Base-by-base conservation (phyloP, 2,888 invertebrate genomes). In the Tenthredo distinguenda region DNA sequence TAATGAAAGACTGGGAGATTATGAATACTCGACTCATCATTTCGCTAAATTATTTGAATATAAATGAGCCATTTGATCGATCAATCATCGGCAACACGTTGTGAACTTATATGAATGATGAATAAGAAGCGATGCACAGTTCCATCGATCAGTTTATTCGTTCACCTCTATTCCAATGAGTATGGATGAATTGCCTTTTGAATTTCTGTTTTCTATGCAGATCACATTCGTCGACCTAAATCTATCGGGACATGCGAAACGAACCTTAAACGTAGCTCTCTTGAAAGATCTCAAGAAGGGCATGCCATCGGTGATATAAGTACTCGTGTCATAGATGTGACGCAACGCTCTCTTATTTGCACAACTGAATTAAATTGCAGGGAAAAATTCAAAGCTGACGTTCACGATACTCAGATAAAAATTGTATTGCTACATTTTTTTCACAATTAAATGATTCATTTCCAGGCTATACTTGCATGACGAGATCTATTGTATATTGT, bases 191-290 rank as follows among this genome's bases (percentile, higher is more conserved):
- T 77, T 55, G 50, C 34, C 34, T 77, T 34, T 77, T 15, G 18
- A 47, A 77, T 77, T 77, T 55, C 77, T 50, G 50, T 77, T 50
- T 55, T 50, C 55, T 50, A 50, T 77, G 77, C 77, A 55, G 77
- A 77, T 77, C 77, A 55, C 0, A 77, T 31, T 55, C 77, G 77
- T 77, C n/a, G 77, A 77, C 77, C 77, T 77, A 55, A 77, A 77
- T 77, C 31, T 10, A 47, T 34, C 50, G 50, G 31, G 50, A 18
- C 50, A 43, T 21, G 34, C 47, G 26, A 15, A 55, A 77, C 31
- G 47, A 37, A 50, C 55, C 50, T 77, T 50, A 77, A 77, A 74
- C 43, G 74, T 68, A 68, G 34, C 10, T 74, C 43, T 43, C 40
- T 74, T 72, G 31, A 34, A 34, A 34, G 68, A 74, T 40, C 74